A percentile compares a stretch with the other conserved stretches of the same genome.
Evolutionary conservation across 2,888 invertebrate species (phyloP).

Genomic region (Platycheirus albimanus): DNA sequence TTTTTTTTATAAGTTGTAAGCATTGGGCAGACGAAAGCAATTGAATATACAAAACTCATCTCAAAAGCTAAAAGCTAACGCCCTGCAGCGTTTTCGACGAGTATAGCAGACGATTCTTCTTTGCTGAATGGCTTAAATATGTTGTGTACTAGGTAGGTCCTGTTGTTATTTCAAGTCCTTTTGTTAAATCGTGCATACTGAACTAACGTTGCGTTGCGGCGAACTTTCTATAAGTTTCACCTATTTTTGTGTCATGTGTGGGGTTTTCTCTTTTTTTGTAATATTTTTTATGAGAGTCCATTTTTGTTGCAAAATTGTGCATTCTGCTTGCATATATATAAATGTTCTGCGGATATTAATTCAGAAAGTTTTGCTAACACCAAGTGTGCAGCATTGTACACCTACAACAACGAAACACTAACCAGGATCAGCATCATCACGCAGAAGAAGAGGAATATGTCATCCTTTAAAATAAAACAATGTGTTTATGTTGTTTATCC

Average conservation of each 20-base stretch:
- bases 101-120: conserved; percentile 54
- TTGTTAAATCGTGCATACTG: conserved; percentile 45
- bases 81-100: conserved; percentile 41
- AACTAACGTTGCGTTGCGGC: conserved; percentile 25
- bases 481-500: conserved; percentile 8
- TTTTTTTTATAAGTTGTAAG: conserved; percentile 46
- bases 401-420: background rate
- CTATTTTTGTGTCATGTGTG: conserved; percentile 35
- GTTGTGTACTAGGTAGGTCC: conserved; percentile 1
- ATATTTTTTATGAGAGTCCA: background rate
- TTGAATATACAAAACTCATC: conserved; percentile 62
- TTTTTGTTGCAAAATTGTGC: conserved; percentile 48
- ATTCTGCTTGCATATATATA: too few species aligned
- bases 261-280: conserved; percentile 24
- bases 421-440: conserved; percentile 2
- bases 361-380: conserved; percentile 39
- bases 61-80: conserved; percentile 32
- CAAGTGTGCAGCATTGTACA: conserved; percentile 5
- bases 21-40: conserved; percentile 57
- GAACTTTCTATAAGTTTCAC: conserved; percentile 5
- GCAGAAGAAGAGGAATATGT: conserved; percentile 19
- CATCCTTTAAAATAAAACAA: conserved; percentile 37
- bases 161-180: conserved; percentile 8
- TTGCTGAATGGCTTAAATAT: conserved; percentile 37
- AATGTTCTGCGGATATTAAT: conserved; percentile 62